Evolutionary conservation across 2,888 invertebrate genomes (phyloP).

Genomic region (Brachycybe producta): DNA sequence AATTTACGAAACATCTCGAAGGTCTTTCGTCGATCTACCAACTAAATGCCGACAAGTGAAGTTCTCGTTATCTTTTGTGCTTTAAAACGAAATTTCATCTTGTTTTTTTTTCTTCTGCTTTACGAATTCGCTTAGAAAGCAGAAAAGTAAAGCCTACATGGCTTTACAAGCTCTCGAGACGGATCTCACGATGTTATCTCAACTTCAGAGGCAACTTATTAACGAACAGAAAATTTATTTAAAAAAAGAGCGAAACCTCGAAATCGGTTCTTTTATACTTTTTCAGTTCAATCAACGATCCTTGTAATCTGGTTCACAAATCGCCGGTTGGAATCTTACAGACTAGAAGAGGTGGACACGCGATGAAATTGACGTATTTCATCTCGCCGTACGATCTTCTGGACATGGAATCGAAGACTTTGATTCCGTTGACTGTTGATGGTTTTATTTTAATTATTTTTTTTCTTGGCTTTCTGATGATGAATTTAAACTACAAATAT

Average conservation of each 20-base stretch:
- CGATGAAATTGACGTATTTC: slow-evolving; percentile 87
- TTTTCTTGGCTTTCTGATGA: slow-evolving; percentile 1
- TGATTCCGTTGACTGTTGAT: slow-evolving; percentile 62
- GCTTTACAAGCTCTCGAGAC: slow-evolving; percentile 83
- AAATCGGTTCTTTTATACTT: not conserved
- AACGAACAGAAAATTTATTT: not conserved
- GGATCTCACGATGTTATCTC: slow-evolving; percentile 68
- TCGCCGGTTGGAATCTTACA: slow-evolving; percentile 78
- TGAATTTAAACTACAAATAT: not conserved
- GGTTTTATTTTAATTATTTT: slow-evolving; percentile 35
- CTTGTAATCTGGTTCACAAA: slow-evolving; percentile 64
- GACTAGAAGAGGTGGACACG: slow-evolving; percentile 72
- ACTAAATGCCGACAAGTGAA: slow-evolving; percentile 72
- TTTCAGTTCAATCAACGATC: slow-evolving; percentile 48
- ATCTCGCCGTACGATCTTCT: slow-evolving; percentile 84
- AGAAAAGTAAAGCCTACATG: slow-evolving; percentile 84
- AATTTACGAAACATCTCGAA: slow-evolving; percentile 85
- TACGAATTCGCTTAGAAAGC: slow-evolving; percentile 41
- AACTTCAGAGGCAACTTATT: slow-evolving; percentile 38
- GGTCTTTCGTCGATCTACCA: slow-evolving; percentile 82
- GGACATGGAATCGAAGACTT: slow-evolving; percentile 56
- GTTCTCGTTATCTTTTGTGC: slow-evolving; percentile 17
- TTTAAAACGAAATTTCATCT: not conserved
- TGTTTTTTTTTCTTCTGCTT: not conserved
- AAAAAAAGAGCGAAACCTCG: not conserved